phyloP scores from a whole-genome alignment of 37 sponge, comb jelly and placozoan species.

The Cladorhizidae sp. region DNA sequence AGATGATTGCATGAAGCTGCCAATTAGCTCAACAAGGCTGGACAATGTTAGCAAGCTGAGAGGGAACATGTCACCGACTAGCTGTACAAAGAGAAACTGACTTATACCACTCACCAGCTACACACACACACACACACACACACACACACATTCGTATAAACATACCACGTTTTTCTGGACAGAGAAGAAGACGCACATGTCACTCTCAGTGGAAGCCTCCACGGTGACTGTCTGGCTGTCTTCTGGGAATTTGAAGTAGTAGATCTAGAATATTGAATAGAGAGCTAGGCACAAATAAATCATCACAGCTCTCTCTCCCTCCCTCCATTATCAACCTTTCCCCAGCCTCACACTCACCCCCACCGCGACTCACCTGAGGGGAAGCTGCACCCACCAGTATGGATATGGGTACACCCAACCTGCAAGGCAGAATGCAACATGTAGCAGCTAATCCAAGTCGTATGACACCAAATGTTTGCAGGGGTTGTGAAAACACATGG shows the following conservation, averaged over 20 bases:
- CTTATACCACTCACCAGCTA: too few relatives aligned
- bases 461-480: too few relatives aligned
- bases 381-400: conserved; percentile 8
- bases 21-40: too few relatives aligned
- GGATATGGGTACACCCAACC: not conserved
- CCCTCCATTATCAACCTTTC: not conserved
- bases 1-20: too few relatives aligned
- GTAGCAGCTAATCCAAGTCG: too few relatives aligned
- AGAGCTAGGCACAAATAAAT: not conserved
- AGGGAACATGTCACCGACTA: too few relatives aligned
- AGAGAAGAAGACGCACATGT: conserved; percentile 53
- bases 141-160: not conserved
- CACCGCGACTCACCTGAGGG: conserved; percentile 11
- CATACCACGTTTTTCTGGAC: conserved; percentile 74
- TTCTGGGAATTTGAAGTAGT: conserved; percentile 48
- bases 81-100: too few relatives aligned
- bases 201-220: conserved; percentile 17
- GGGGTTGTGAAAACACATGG: too few relatives aligned
- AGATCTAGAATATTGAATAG: conserved; percentile 25
- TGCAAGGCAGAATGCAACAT: not conserved
- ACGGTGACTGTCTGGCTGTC: conserved; percentile 6
- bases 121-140: too few relatives aligned
- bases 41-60: too few relatives aligned
- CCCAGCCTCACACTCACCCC: not conserved
- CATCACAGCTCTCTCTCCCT: not conserved